Evolutionary conservation across 2,113 vertebrate species (phyloP).

Genomic region (Burhinus oedicnemus): DNA sequence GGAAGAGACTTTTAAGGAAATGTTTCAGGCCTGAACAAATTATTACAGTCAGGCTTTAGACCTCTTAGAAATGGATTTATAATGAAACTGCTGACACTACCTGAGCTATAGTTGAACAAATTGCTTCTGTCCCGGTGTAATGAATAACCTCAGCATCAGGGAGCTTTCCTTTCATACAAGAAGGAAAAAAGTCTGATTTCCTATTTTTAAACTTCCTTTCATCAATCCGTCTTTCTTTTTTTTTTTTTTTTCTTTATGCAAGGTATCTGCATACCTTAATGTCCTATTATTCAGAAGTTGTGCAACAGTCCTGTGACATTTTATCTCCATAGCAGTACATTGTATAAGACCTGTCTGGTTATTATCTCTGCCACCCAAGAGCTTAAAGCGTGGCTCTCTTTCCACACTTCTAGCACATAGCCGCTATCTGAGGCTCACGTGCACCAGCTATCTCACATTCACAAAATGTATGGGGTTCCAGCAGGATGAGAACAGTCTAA

Average conservation of each 20-base stretch:
- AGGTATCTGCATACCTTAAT: not conserved
- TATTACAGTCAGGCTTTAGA: conserved; percentile 3
- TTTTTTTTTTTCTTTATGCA: conserved; percentile 4
- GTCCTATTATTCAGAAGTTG: not conserved
- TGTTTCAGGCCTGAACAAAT: not conserved
- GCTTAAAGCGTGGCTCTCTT: not conserved
- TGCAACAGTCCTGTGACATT: conserved; percentile 26
- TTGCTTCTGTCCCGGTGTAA: conserved; percentile 5
- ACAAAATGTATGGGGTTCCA: not conserved
- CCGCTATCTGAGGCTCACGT: not conserved
- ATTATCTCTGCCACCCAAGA: conserved; percentile 26
- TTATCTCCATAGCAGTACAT: not conserved
- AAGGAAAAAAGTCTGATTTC: conserved; percentile 10
- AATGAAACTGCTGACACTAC: conserved; percentile 23
- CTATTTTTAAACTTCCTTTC: conserved; percentile 58
- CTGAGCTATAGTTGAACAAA: conserved; percentile 28
- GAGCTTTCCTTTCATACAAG: conserved; percentile 8
- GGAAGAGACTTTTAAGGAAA: conserved; percentile 18
- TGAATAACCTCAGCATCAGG: conserved; percentile 1
- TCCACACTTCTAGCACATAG: not conserved
- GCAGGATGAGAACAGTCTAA: not conserved
- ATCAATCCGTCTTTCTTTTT: not conserved
- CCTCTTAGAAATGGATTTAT: conserved; percentile 44
- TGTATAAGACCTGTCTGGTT: conserved; percentile 9
- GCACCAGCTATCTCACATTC: not conserved